Evolutionary conservation across 1,140 invertebrate species (phyloP).

Genomic region (Melitaea cinxia): DNA sequence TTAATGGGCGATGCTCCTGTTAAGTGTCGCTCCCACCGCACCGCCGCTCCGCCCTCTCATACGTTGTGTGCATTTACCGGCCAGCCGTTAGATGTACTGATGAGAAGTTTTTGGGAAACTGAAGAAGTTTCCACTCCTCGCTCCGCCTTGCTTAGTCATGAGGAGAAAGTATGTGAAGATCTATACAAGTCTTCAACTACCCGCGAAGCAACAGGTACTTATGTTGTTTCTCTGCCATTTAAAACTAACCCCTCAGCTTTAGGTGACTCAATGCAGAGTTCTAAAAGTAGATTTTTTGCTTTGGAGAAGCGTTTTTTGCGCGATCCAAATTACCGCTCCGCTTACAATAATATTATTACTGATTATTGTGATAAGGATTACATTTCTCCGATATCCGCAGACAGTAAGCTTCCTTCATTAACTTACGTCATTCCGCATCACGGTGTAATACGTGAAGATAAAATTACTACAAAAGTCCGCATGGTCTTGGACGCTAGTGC

Average conservation of each 20-base stretch:
- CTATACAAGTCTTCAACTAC: background rate
- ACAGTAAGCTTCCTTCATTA: background rate
- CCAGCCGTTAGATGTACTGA: background rate
- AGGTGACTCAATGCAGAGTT: background rate
- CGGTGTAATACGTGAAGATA: constrained; percentile 3
- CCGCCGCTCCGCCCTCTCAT: too few species aligned
- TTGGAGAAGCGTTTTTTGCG: background rate
- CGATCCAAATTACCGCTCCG: background rate
- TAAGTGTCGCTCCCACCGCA: too few species aligned
- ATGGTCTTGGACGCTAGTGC: constrained; percentile 40
- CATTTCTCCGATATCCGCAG: background rate
- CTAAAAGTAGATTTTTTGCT: background rate
- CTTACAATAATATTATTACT: background rate
- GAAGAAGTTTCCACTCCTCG: background rate
- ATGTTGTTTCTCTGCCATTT: background rate
- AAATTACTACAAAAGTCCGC: constrained; percentile 7
- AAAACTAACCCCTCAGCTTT: background rate
- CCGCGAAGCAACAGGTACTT: background rate
- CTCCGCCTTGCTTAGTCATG: background rate
- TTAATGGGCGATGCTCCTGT: too few species aligned
- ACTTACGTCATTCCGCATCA: background rate
- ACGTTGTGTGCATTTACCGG: background rate
- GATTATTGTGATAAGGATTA: background rate
- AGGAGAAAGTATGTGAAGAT: background rate
- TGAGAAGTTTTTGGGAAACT: background rate